Evolutionary conservation across 2,797 vertebrate species (phyloP).

Genomic region (Cottoperca gobio): DNA sequence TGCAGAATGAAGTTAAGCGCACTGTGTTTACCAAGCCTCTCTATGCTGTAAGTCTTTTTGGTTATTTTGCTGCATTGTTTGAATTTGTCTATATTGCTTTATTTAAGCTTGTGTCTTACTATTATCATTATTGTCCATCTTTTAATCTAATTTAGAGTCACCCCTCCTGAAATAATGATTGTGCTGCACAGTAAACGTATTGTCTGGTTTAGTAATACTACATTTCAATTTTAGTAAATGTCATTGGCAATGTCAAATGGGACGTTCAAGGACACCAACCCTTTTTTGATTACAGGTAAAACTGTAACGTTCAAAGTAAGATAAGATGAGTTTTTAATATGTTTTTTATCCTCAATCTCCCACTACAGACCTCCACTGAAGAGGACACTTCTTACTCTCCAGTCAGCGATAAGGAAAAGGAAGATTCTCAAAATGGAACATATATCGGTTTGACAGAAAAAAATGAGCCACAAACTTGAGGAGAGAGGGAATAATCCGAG

Average conservation of each 20-base stretch:
- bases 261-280: not conserved
- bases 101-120: not conserved
- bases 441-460: slow-evolving; percentile 72
- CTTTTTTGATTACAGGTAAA: not conserved
- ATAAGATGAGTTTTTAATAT: not conserved
- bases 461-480: slow-evolving; percentile 57
- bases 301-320: not conserved
- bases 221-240: not conserved
- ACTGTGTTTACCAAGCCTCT: slow-evolving; percentile 77
- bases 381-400: slow-evolving; percentile 73
- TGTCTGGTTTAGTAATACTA: not conserved
- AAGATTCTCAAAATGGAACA: slow-evolving; percentile 77
- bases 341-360: slow-evolving; percentile 8
- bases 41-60: slow-evolving; percentile 77
- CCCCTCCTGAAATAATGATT: not conserved
- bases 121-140: not conserved
- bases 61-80: slow-evolving; percentile 33
- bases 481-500: not conserved
- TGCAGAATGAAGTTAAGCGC: slow-evolving; percentile 78
- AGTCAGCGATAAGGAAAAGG: slow-evolving; percentile 75
- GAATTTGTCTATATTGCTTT: slow-evolving; percentile 4
- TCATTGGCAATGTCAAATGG: not conserved
- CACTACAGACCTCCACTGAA: slow-evolving; percentile 59
- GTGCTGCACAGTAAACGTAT: not conserved
- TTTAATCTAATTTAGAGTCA: too few relatives aligned